These are phyloP conservation scores for Sebastes diploproa DNA, from an alignment of 2,797 vertebrate genomes.

Conservation along the genomic window DNA sequence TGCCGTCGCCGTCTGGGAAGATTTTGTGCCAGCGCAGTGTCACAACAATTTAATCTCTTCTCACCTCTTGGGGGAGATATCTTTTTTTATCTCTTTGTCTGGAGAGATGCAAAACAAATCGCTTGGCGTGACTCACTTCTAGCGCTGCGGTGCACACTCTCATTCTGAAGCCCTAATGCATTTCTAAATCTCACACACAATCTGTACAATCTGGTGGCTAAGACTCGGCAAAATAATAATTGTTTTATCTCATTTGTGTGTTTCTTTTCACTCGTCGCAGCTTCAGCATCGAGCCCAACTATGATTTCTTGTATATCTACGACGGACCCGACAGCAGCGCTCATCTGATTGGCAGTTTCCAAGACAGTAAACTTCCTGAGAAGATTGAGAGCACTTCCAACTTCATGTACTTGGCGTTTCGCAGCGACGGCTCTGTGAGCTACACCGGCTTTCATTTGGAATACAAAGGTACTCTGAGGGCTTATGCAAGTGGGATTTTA, in stretches of 20 bases:
- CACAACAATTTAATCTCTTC: slow-evolving; percentile 78
- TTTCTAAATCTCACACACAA: slow-evolving; percentile 51
- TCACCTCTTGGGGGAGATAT: slow-evolving; percentile 74
- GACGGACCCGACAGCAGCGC: slow-evolving; percentile 91
- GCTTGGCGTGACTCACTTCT: slow-evolving; percentile 67
- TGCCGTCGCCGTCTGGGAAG: slow-evolving; percentile 69
- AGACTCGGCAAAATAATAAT: slow-evolving; percentile 44
- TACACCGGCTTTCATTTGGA: slow-evolving; percentile 97
- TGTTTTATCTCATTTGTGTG: slow-evolving; percentile 47
- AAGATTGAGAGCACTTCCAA: slow-evolving; percentile 97
- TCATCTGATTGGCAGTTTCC: slow-evolving; percentile 95
- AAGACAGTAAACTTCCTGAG: slow-evolving; percentile 97
- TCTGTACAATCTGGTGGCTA: slow-evolving; percentile 53
- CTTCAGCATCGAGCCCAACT: slow-evolving; percentile 99
- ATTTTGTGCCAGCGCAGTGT: slow-evolving; percentile 72
- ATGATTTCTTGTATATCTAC: slow-evolving; percentile 97
- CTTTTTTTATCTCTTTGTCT: slow-evolving; percentile 70
- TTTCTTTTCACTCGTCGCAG: slow-evolving; percentile 73
- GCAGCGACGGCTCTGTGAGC: slow-evolving; percentile 97
- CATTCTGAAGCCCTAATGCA: slow-evolving; percentile 49
- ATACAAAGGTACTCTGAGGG: slow-evolving; percentile 90
- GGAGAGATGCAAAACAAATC: slow-evolving; percentile 75
- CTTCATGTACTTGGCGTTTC: slow-evolving; percentile 96
- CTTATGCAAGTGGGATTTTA: not conserved
- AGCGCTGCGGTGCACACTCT: slow-evolving; percentile 28